Evolutionary conservation across 2,113 vertebrate genomes (phyloP).

Genomic region (Telmatochromis brichardi): DNA sequence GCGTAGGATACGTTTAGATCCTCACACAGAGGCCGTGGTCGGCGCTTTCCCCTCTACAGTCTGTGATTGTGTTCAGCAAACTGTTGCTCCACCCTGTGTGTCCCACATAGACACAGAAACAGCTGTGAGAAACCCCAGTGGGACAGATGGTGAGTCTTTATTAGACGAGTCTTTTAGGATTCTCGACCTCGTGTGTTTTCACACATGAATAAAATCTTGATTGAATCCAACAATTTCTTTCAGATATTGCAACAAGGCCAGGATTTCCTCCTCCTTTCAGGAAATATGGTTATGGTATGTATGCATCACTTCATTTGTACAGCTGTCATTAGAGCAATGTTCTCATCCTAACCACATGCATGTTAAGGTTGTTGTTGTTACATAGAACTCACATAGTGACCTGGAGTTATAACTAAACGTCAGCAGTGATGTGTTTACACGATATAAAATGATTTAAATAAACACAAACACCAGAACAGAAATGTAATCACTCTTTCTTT

Average conservation of each 20-base stretch:
- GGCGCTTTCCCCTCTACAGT: accelerated
- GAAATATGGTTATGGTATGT: slow-evolving; percentile 82
- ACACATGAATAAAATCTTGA: neutral
- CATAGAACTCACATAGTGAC: neutral
- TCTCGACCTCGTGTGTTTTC: neutral
- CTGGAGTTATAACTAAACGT: neutral
- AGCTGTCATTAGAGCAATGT: neutral
- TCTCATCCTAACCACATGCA: neutral
- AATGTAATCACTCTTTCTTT: neutral
- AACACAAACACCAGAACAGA: neutral
- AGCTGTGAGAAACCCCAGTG: neutral
- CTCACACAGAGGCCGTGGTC: neutral
- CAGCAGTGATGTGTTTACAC: neutral
- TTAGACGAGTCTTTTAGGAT: neutral
- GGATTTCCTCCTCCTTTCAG: slow-evolving; percentile 84
- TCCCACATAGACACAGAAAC: neutral
- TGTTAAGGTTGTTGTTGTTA: neutral
- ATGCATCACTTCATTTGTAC: neutral
- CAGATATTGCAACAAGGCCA: slow-evolving; percentile 76
- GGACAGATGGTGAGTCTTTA: neutral
- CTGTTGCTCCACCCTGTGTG: neutral
- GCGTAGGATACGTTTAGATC: neutral
- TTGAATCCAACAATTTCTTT: neutral
- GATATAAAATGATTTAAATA: neutral
- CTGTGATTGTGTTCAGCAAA: neutral